Percentiles rank a stretch among this genome's conserved stretches.
These are phyloP conservation scores for Osmoderma eremita DNA, from an alignment of 2,888 invertebrate genomes.

Conservation along the genomic window DNA sequence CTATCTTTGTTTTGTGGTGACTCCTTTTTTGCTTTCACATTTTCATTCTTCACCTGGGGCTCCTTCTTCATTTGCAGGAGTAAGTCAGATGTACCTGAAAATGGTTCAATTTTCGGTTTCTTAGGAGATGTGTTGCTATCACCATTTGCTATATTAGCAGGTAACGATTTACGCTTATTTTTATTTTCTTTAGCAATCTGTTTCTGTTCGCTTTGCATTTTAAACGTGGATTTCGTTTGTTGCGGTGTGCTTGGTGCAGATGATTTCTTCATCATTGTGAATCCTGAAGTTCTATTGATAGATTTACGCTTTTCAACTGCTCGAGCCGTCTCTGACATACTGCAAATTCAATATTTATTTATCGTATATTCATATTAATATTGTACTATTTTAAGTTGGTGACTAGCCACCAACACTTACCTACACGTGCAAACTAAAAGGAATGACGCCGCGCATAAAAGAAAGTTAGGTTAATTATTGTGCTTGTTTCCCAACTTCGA, in stretches of 20 bases:
- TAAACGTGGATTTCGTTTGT: slow-evolving; percentile 8
- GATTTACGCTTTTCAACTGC: slow-evolving; percentile 2
- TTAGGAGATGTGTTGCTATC: slow-evolving; percentile 17
- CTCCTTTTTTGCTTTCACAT: not conserved
- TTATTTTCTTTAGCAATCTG: slow-evolving; percentile 14
- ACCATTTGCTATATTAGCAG: slow-evolving; percentile 21
- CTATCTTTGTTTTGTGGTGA: not conserved
- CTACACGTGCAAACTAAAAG: slow-evolving; percentile 1
- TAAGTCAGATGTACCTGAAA: slow-evolving; percentile 18
- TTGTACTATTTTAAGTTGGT: not conserved
- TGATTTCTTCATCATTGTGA: slow-evolving; percentile 6
- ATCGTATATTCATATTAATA: not conserved
- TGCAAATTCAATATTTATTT: not conserved
- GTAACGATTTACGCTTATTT: slow-evolving; percentile 31
- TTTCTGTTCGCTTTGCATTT: slow-evolving; percentile 26
- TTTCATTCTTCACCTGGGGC: slow-evolving; percentile 5
- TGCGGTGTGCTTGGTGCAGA: slow-evolving; percentile 19
- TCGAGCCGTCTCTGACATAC: not conserved
- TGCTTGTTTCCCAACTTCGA: too few species aligned
- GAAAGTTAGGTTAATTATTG: slow-evolving; percentile 6
- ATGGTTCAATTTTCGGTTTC: slow-evolving; percentile 31
- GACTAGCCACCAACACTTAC: not conserved
- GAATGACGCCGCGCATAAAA: not conserved
- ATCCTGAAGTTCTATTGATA: not conserved
- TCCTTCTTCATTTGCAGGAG: slow-evolving; percentile 10